Base-by-base conservation (phyloP, 2,113 vertebrate species). In the Lophochroa leadbeateri region DNA sequence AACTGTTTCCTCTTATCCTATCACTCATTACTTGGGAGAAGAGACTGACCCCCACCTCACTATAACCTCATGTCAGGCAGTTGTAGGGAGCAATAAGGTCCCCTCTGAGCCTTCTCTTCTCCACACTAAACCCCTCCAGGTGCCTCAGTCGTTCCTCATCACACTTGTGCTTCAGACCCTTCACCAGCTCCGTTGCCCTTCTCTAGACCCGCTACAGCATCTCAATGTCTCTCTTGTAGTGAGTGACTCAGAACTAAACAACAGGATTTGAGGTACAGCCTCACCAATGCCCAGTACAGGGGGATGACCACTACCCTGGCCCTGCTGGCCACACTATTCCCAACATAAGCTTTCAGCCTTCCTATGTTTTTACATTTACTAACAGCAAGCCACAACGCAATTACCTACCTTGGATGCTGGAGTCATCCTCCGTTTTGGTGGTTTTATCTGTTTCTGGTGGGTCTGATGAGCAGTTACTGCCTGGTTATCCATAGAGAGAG, bases 391-490 rank as follows among this genome's bases (percentile, higher is more conserved):
- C 39, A 41, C 39, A 41, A 41, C 39, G 39, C 24, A 21, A 39
- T 53, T 41, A 87, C 97, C 3, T 52, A 99, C 99, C 98, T 99
- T 99, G 35, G 99, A 99, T 39, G 98, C 49, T 44, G 93, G 89
- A 89, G 99, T 97, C 63, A 98, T 97, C 95, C 98, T 98, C 82
- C 99, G 98, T 97, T 98, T 99, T 41, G 98, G 98, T 57, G 98
- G 98, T 96, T 99, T 99, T 74, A 99, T 97, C 86, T 99, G 99
- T 87, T 99, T 98, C 77, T 98, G 97, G 80, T 99, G 99, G 12
- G 98, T 89, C 16, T 98, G 97, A 96, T 98, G 98, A 46, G 70
- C 72, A 86, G 98, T 82, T 60, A 94, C 98, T 97, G 92, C 60
- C 44, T 94, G 97, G 77, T 88, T 97, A 86, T 97, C 97, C 43